These are phyloP conservation scores for Thaleichthys pacificus DNA, from an alignment of 2,797 vertebrate genomes.

Conservation along the genomic window DNA sequence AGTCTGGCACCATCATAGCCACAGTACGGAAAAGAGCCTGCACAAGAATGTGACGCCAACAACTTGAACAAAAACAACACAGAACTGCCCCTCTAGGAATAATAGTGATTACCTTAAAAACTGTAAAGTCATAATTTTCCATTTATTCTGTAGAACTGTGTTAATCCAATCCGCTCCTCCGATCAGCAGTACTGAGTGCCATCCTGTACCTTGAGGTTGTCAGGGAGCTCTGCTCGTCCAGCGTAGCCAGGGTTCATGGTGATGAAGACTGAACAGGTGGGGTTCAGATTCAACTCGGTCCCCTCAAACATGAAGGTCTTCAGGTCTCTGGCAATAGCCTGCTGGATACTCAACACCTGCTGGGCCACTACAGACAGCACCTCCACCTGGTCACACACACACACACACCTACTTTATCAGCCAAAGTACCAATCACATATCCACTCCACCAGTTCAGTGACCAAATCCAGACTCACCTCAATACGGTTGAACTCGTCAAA, in stretches of 20 bases:
- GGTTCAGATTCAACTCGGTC: slow-evolving; percentile 88
- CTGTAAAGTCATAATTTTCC: too few species aligned
- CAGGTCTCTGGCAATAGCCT: slow-evolving; percentile 84
- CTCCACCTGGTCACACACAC: slow-evolving; percentile 79
- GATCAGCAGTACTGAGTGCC: background rate
- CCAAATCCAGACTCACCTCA: slow-evolving; percentile 76
- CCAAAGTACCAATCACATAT: background rate
- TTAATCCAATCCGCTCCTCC: background rate
- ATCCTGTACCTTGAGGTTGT: slow-evolving; percentile 88
- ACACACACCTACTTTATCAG: background rate
- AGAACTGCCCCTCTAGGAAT: background rate
- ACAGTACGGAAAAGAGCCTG: slow-evolving; percentile 92
- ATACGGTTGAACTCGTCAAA: slow-evolving; percentile 97
- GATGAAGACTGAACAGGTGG: slow-evolving; percentile 92
- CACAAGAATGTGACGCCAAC: slow-evolving; percentile 10
- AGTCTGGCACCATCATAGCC: slow-evolving; percentile 98
- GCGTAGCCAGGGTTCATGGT: slow-evolving; percentile 98
- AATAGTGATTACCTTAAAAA: too few species aligned
- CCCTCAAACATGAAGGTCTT: slow-evolving; percentile 90
- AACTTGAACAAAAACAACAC: background rate
- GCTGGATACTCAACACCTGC: slow-evolving; percentile 92
- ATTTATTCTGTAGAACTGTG: background rate
- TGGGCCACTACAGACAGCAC: slow-evolving; percentile 95
- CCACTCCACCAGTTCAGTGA: background rate
- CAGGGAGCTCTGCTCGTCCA: slow-evolving; percentile 89